Conservation (phyloP, 2,113 vertebrate species). For the Lepidothrix coronata region DNA sequence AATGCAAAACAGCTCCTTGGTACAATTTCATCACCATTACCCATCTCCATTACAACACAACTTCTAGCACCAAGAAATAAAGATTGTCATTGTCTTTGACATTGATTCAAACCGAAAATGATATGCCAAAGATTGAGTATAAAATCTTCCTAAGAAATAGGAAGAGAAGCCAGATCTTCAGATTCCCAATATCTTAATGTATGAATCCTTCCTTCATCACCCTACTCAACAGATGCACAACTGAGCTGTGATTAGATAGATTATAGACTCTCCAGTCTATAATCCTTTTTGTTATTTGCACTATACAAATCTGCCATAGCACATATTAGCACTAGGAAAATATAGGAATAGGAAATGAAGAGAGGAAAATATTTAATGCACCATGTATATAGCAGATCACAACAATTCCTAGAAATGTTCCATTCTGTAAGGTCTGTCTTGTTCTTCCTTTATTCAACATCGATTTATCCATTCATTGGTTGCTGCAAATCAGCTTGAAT, state of each 20-base stretch:
- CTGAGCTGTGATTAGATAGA: slow-evolving; percentile 30
- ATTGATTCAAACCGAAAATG: not conserved
- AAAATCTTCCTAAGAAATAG: slow-evolving; percentile 15
- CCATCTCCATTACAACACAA: not conserved
- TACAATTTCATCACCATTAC: not conserved
- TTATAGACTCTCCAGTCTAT: not conserved
- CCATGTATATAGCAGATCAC: not conserved
- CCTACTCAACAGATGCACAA: slow-evolving; percentile 31
- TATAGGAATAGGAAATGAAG: not conserved
- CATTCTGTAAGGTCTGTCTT: not conserved
- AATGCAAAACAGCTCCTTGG: not conserved
- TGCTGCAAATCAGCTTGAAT: not conserved
- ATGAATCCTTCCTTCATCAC: slow-evolving; percentile 24
- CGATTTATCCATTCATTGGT: not conserved
- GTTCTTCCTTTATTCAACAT: not conserved
- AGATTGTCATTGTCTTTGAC: not conserved
- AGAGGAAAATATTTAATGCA: not conserved
- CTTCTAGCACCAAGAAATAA: not conserved
- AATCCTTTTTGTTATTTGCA: slow-evolving; percentile 12
- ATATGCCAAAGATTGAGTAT: not conserved
- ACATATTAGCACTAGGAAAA: slow-evolving; percentile 19
- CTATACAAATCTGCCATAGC: not conserved
- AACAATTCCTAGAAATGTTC: not conserved
- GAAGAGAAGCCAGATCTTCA: slow-evolving; percentile 31
- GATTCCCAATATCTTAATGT: slow-evolving; percentile 19